phyloP scores from a whole-genome alignment of 2,888 invertebrate genomes.

The Sepioteuthis lessoniana region DNA sequence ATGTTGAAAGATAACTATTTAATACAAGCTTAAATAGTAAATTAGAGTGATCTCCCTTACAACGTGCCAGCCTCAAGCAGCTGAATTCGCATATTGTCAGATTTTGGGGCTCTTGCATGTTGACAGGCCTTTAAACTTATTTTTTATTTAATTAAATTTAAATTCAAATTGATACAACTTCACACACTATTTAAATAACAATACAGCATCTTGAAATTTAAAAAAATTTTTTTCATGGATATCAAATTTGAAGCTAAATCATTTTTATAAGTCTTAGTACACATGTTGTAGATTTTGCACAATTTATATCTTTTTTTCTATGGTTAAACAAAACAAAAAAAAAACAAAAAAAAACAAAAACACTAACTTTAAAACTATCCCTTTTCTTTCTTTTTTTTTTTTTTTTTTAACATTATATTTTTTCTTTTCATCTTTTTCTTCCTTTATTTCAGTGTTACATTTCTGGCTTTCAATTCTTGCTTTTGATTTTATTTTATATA shows the following conservation, averaged over 20 bases:
- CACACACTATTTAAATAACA: background rate
- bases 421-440: background rate
- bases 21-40: background rate
- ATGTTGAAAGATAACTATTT: background rate
- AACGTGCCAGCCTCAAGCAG: background rate
- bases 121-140: background rate
- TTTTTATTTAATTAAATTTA: no score
- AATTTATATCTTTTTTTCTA: background rate
- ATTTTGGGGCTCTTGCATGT: background rate
- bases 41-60: constrained; percentile 1
- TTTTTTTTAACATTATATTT: background rate
- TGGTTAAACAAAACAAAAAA: no score
- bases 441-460: background rate
- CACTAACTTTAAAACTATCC: background rate
- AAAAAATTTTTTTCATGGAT: background rate
- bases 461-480: background rate
- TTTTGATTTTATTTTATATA: background rate
- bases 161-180: background rate
- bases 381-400: background rate
- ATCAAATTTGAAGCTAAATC: background rate
- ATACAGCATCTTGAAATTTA: background rate
- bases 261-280: background rate
- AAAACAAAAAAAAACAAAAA: no score
- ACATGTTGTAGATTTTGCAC: background rate
- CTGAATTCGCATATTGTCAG: background rate